Conservation (phyloP, 2,888 invertebrate species). For the Icerya purchasi region DNA sequence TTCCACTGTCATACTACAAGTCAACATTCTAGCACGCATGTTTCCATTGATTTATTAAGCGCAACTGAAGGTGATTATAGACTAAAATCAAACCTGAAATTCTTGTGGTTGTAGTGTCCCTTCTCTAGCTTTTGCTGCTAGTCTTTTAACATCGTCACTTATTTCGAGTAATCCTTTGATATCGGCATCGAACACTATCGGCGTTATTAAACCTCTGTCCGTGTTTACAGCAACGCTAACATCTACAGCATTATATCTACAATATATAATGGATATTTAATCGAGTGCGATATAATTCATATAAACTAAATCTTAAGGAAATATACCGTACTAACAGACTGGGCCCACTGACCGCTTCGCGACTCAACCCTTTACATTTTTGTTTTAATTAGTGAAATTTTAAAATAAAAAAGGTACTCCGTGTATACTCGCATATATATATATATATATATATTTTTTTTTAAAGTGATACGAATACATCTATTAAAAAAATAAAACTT, state of each 20-base stretch:
- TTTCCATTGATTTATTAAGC: too few species aligned
- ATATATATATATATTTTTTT: too few species aligned
- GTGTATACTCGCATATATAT: too few species aligned
- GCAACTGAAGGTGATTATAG: too few species aligned
- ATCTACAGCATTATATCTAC: conserved; percentile 74
- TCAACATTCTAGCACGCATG: too few species aligned
- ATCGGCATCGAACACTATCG: conserved; percentile 81
- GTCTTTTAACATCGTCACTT: conserved; percentile 48
- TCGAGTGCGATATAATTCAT: neutral
- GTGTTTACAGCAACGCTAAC: conserved; percentile 94
- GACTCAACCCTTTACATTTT: too few species aligned
- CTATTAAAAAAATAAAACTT: too few species aligned
- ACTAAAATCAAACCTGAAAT: conserved; percentile 55
- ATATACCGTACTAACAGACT: neutral
- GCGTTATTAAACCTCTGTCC: conserved; percentile 83
- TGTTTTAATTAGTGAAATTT: too few species aligned
- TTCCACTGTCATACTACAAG: too few species aligned
- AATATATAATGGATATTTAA: conserved; percentile 18
- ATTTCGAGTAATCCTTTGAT: conserved; percentile 71
- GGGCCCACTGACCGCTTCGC: too few species aligned
- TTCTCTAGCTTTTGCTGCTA: conserved; percentile 69
- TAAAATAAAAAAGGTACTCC: too few species aligned
- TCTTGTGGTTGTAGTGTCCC: conserved; percentile 81
- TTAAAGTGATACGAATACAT: too few species aligned
- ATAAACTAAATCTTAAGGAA: neutral